phyloP scores from a whole-genome alignment of 2,797 vertebrate species.

The Telmatherina bonti region DNA sequence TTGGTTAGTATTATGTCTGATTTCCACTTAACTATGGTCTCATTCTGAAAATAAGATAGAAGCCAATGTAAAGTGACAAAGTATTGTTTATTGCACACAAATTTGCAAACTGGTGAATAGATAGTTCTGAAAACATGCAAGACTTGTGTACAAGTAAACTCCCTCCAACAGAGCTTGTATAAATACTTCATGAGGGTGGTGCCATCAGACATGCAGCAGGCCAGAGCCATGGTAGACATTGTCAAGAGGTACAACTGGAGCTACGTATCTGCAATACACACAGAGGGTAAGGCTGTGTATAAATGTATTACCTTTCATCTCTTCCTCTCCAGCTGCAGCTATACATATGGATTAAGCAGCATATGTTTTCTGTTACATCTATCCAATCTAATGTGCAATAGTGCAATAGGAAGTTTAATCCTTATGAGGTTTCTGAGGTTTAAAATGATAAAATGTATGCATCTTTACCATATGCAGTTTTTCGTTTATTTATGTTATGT shows the following conservation, averaged over 20 bases:
- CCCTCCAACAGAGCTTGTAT: constrained; percentile 84
- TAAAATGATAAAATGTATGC: too few relatives aligned
- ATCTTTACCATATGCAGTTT: too few relatives aligned
- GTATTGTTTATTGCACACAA: neutral
- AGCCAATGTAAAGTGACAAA: neutral
- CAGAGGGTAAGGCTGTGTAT: constrained; percentile 89
- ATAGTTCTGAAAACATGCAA: constrained; percentile 15
- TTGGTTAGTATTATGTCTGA: too few relatives aligned
- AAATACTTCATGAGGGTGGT: constrained; percentile 99
- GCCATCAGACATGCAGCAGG: constrained; percentile 97
- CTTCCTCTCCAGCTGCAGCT: neutral
- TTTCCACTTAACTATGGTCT: neutral
- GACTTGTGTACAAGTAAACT: constrained; percentile 37
- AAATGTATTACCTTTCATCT: neutral
- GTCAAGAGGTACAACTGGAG: constrained; percentile 99
- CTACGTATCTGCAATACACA: constrained; percentile 98
- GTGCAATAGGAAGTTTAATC: too few relatives aligned
- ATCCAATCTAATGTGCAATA: too few relatives aligned
- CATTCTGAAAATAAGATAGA: neutral
- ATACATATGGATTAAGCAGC: neutral
- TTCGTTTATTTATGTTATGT: too few relatives aligned
- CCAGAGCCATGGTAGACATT: constrained; percentile 98
- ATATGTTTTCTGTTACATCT: too few relatives aligned
- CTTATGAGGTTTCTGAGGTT: too few relatives aligned
- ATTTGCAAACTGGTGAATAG: constrained; percentile 10